Evolutionary conservation across 2,797 vertebrate species (phyloP).

Genomic region (Lindbergichthys nudifrons): DNA sequence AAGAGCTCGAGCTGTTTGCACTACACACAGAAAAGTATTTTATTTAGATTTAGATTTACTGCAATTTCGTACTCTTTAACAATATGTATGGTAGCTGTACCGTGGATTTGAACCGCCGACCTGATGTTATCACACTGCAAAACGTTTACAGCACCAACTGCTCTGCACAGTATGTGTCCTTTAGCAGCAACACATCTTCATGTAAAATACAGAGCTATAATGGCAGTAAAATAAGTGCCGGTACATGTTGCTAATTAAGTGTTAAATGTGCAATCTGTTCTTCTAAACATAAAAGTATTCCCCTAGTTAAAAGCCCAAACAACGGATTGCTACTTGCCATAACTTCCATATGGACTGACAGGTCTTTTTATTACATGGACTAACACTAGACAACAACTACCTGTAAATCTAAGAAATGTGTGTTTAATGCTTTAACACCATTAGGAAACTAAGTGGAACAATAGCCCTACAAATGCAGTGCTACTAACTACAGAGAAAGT

Average conservation of each 20-base stretch:
- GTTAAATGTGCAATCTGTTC: slow-evolving; percentile 34
- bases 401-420: not conserved
- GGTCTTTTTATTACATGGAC: not conserved
- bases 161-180: slow-evolving; percentile 21
- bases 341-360: not conserved
- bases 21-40: slow-evolving; percentile 14
- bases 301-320: not conserved
- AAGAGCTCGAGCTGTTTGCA: slow-evolving; percentile 26
- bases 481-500: too few relatives aligned
- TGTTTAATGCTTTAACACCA: slow-evolving; percentile 4
- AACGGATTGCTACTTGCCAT: not conserved
- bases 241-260: slow-evolving; percentile 48
- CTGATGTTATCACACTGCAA: slow-evolving; percentile 32
- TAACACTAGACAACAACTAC: slow-evolving; percentile 2
- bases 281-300: slow-evolving; percentile 14
- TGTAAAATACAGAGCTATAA: slow-evolving; percentile 20
- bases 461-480: too few relatives aligned
- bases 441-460: not conserved
- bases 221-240: not conserved
- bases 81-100: slow-evolving; percentile 1
- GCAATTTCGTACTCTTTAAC: slow-evolving; percentile 21
- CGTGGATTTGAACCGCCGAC: slow-evolving; percentile 30
- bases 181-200: slow-evolving; percentile 31
- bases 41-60: slow-evolving; percentile 26
- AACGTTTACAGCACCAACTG: slow-evolving; percentile 30